Conservation (phyloP, 2,797 vertebrate genomes). For the Tinamus major region DNA sequence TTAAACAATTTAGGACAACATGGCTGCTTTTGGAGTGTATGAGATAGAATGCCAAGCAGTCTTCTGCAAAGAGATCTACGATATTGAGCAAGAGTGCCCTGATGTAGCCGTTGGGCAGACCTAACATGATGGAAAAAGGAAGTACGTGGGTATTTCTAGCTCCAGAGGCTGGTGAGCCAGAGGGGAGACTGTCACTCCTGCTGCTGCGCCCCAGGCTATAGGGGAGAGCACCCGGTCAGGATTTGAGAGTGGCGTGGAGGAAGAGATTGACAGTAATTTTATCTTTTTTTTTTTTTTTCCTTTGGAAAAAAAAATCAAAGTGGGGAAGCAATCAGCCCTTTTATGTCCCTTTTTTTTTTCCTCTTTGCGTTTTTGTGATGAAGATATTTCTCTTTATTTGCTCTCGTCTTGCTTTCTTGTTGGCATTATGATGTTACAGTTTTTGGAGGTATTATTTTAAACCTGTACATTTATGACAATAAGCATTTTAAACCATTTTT, state of each 20-base stretch:
- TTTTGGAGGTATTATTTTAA: background rate
- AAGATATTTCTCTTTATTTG: background rate
- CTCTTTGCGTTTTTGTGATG: background rate
- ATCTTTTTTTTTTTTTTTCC: too few species aligned
- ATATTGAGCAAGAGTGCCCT: background rate
- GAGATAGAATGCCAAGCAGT: background rate
- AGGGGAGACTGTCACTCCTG: background rate
- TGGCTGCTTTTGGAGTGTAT: background rate
- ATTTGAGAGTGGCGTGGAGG: background rate
- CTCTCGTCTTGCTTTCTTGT: background rate
- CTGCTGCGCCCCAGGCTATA: background rate
- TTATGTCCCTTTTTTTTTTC: background rate
- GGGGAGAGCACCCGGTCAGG: fast-evolving
- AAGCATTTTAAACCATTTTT: background rate
- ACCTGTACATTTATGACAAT: background rate
- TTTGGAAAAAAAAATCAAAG: background rate
- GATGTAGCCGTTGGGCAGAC: background rate
- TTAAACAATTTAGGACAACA: background rate
- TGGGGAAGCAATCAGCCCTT: background rate
- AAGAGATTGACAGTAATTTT: background rate
- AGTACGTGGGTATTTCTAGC: background rate
- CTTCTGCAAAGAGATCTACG: background rate
- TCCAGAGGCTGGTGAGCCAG: background rate
- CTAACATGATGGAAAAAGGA: background rate
- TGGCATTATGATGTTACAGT: background rate